Evolutionary conservation across 1,140 invertebrate genomes (phyloP).

Genomic region (Aphis gossypii): DNA sequence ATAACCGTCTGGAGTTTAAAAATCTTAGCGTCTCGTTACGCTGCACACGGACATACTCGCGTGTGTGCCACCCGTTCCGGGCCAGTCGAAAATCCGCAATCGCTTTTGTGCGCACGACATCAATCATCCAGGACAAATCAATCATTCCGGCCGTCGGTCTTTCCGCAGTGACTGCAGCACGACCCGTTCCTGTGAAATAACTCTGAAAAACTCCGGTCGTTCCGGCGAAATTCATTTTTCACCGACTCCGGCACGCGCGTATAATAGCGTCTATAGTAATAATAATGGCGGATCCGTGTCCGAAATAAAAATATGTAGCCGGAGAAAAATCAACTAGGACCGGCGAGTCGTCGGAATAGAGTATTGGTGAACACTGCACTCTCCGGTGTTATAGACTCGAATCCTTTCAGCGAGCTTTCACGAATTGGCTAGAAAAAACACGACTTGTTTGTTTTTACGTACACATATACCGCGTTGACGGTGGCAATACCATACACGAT

Average conservation of each 20-base stretch:
- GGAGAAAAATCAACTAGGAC: neutral
- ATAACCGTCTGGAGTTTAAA: neutral
- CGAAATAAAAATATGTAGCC: neutral
- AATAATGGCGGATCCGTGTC: constrained; percentile 3
- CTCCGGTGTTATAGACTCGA: neutral
- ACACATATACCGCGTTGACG: neutral
- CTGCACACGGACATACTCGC: neutral
- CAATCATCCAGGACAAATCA: constrained; percentile 52
- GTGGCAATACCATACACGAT: neutral
- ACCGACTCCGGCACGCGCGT: neutral
- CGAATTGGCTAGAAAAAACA: neutral
- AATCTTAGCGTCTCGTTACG: neutral
- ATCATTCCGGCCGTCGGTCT: constrained; percentile 36
- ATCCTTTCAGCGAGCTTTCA: neutral
- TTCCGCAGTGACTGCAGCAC: neutral
- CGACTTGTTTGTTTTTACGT: neutral
- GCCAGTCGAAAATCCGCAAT: constrained; percentile 17
- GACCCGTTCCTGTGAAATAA: neutral
- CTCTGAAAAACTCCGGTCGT: neutral
- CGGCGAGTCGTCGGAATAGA: neutral
- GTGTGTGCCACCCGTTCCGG: neutral
- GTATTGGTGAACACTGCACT: neutral
- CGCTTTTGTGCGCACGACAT: constrained; percentile 20
- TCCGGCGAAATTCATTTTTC: neutral
- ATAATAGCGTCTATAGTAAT: neutral